Conservation (phyloP, 2,797 vertebrate species). For the Manis javanica region DNA sequence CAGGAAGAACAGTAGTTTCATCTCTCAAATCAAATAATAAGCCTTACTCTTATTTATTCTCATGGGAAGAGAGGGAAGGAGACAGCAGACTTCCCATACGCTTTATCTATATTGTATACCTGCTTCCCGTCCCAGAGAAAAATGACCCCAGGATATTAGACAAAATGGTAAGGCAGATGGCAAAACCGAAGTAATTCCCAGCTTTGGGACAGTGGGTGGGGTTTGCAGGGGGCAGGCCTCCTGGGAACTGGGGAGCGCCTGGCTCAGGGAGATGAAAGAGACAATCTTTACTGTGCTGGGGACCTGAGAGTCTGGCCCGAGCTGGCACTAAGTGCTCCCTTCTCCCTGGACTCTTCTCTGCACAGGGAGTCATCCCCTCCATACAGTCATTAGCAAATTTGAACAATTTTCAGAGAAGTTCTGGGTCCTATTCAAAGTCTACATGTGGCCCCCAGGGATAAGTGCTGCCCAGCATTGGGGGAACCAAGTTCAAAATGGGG, state of each 20-base stretch:
- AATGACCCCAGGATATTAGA: background rate
- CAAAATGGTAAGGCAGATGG: background rate
- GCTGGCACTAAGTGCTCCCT: background rate
- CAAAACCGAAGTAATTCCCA: background rate
- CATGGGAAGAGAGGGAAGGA: background rate
- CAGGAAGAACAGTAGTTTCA: background rate
- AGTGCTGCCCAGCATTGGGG: fast-evolving
- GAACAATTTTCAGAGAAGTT: background rate
- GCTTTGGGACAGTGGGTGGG: background rate
- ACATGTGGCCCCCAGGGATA: fast-evolving
- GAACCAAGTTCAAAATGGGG: background rate
- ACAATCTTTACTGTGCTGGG: background rate
- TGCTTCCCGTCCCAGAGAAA: background rate
- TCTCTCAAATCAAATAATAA: background rate
- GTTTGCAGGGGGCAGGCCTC: background rate
- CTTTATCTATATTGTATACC: background rate
- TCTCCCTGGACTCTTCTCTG: background rate
- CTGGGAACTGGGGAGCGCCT: background rate
- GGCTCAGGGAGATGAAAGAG: background rate
- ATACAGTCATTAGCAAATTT: background rate
- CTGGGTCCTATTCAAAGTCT: background rate
- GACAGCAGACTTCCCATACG: background rate
- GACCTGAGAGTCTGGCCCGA: background rate
- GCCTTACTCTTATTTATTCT: background rate
- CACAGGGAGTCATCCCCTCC: background rate